Percentiles rank a stretch among this genome's conserved stretches.
Conservation (phyloP, 2,888 invertebrate species). For the Nemapogon koenigi region DNA sequence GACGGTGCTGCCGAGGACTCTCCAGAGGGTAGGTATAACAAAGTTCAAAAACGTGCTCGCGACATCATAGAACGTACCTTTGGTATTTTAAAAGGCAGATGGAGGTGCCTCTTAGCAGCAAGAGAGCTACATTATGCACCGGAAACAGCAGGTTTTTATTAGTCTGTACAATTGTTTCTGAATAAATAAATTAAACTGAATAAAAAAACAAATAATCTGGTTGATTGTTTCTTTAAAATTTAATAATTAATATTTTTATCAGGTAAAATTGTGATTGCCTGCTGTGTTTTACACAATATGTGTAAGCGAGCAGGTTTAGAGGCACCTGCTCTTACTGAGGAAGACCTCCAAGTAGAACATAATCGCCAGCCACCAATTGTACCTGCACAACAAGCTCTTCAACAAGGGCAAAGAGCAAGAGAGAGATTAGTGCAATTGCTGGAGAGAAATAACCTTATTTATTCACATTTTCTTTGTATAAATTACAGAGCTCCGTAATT, state of each 20-base stretch:
- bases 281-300: slow-evolving; percentile 15
- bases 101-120: slow-evolving; percentile 10
- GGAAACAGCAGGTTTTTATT: slow-evolving; percentile 12
- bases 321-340: not conserved
- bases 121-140: slow-evolving; percentile 12
- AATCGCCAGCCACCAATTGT: not conserved
- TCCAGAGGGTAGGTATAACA: slow-evolving; percentile 13
- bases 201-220: no score
- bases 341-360: not conserved
- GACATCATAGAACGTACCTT: slow-evolving; percentile 15
- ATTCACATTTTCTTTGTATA: not conserved
- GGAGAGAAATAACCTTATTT: not conserved
- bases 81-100: slow-evolving; percentile 13
- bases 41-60: slow-evolving; percentile 9
- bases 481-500: not conserved
- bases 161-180: no score
- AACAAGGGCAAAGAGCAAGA: not conserved
- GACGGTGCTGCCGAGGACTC: slow-evolving; percentile 10
- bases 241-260: no score
- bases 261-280: slow-evolving; percentile 14
- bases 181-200: no score
- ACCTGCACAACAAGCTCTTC: not conserved
- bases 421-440: not conserved
- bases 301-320: slow-evolving; percentile 9
- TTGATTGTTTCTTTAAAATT: no score